These are phyloP conservation scores for Melinaea marsaeus DNA, from an alignment of 2,888 invertebrate genomes.

Conservation along the genomic window DNA sequence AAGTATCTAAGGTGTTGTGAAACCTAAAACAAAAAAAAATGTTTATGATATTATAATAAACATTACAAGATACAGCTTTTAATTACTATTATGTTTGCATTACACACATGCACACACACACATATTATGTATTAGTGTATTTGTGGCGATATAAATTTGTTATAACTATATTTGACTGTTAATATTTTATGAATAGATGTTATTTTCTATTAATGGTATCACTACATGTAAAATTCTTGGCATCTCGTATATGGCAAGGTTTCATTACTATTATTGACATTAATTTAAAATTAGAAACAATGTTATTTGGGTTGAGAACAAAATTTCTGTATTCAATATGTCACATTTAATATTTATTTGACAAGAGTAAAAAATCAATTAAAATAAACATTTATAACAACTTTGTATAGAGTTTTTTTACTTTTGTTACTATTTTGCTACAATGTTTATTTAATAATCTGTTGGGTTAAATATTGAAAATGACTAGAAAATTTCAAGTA, in stretches of 20 bases:
- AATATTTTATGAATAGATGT: too few relatives aligned
- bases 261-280: conserved; percentile 29
- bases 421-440: conserved; percentile 51
- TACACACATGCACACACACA: too few relatives aligned
- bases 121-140: too few relatives aligned
- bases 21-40: too few relatives aligned
- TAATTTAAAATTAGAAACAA: conserved; percentile 58
- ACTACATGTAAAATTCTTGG: not conserved
- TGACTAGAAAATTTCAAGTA: conserved; percentile 76
- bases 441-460: conserved; percentile 55
- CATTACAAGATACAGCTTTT: too few relatives aligned
- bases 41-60: too few relatives aligned
- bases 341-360: conserved; percentile 59
- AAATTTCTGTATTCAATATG: conserved; percentile 63
- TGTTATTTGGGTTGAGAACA: conserved; percentile 47
- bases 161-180: too few relatives aligned
- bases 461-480: conserved; percentile 51
- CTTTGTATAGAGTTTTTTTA: conserved; percentile 45
- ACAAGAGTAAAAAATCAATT: conserved; percentile 62
- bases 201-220: conserved; percentile 1
- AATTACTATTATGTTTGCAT: too few relatives aligned
- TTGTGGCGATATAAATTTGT: too few relatives aligned
- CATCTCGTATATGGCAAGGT: conserved; percentile 17
- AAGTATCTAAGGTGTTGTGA: too few relatives aligned
- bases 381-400: conserved; percentile 53